These are phyloP conservation scores for Cirrhinus molitorella DNA, from an alignment of 2,797 vertebrate genomes.

Conservation along the genomic window DNA sequence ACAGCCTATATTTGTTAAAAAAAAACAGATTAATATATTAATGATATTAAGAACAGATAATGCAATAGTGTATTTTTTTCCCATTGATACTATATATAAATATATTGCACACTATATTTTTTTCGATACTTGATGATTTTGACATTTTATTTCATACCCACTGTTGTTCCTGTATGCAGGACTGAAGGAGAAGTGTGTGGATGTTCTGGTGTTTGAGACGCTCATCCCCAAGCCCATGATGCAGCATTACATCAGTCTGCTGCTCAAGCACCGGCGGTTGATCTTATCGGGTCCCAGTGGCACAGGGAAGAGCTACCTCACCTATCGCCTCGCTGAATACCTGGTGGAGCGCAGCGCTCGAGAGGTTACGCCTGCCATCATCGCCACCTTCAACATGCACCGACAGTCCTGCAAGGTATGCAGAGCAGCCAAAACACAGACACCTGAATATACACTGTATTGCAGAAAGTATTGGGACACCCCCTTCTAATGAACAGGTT, in stretches of 20 bases:
- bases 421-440: background rate
- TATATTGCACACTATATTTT: background rate
- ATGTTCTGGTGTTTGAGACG: conserved; percentile 95
- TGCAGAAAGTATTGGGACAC: too few species aligned
- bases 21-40: too few species aligned
- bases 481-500: too few species aligned
- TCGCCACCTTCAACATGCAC: conserved; percentile 97
- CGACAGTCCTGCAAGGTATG: conserved; percentile 97
- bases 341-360: conserved; percentile 95
- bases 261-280: conserved; percentile 95
- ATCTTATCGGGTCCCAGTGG: conserved; percentile 95
- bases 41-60: too few species aligned
- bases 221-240: conserved; percentile 99
- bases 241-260: conserved; percentile 97
- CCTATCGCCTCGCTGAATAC: conserved; percentile 93
- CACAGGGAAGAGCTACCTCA: conserved; percentile 96
- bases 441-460: background rate
- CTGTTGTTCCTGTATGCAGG: conserved; percentile 73
- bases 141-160: background rate
- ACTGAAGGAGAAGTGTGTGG: conserved; percentile 96
- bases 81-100: background rate
- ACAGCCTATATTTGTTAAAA: background rate
- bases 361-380: conserved; percentile 87
- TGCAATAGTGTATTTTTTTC: background rate
- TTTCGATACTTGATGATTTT: background rate